Base-by-base conservation (phyloP, 2,888 invertebrate species). In the Pyrrhosoma nymphula region DNA sequence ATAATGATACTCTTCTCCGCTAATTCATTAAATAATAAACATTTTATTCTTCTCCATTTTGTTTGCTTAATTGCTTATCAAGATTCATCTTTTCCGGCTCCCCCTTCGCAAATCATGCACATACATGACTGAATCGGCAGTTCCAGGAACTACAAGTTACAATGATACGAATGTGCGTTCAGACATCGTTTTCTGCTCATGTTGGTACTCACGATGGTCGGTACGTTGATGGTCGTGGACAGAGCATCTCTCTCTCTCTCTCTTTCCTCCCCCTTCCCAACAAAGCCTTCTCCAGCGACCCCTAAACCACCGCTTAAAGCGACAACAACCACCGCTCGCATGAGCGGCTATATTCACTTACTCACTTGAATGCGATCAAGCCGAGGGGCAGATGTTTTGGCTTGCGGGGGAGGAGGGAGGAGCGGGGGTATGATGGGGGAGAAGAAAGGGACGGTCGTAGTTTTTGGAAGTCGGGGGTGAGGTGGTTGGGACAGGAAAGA, bases 291-390 rank as follows among this genome's bases (percentile, higher is more conserved):
- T 14, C 30, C 35, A 1, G 3, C 35, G 30, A 14, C 30, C 30
- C 82, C 82, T 35, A 1, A 82, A 35, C 82, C 26, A 16, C 82
- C 82, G 82, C 82, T 82, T 82, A 16, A 82, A 82, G 89, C 47
- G 89, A 89, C 89, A 89, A 26, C 89, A 89, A 56, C 89, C 60
- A 63, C 60, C 63, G 56, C 91, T 91, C 91, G 63, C 63, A 91
- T 82, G 60, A 91, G 91, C 60, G 63, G 69, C 93, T 63, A 93
- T 82, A 82, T 93, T 93, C 93, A 93, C 93, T 93, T 69, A 75
- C 93, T 93, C 69, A 93, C 63, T 89, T 89, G 69, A 93, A 93
- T 69, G 75, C 93, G 93, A 93, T 93, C 69, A 63, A 91, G 91
- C 60, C 82, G 63, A 63, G 75, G 93, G 93, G 93, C 93, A 93